Evolutionary conservation across 1,140 invertebrate genomes (phyloP), one percentile per base, ranked within the genome.

Genomic region (Globodera ellingtonae): DNA sequence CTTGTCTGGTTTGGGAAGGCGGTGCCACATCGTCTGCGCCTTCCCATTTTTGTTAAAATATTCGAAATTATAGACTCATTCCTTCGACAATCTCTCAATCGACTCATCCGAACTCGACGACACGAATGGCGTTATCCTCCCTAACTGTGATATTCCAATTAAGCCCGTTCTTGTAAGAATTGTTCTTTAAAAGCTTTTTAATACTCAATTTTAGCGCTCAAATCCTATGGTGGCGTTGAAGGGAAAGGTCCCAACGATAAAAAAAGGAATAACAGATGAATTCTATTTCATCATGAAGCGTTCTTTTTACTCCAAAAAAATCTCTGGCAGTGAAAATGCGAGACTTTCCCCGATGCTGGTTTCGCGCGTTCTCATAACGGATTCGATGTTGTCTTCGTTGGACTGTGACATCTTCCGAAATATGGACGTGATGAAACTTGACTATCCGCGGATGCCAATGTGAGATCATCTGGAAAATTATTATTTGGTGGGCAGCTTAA

Each of bases 371-470:
- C 52, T 75, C 7, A 62, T 72, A 24, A 52, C 66, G 9, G 71
- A 79, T 52, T 72, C 67, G 52, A 79, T 72, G 62, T 46, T 56
- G 78, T 52, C 59, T 21, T 59, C 67, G 24, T 24, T 79, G n/a
- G 35, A 79, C 44, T 13, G 15, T 9, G 62, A 70, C 35, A 7
- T 56, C n/a, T 79, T 79, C 52, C 59, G 62, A 50, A 79, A 79
- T 52, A 66, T 66, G 67, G 50, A 15, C 8, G 24, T 70, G 21
- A 50, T 75, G 35, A 35, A 35, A 6, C 21, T 52, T 52, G 13
- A 48, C 21, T 70, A 79, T 15, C 78, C 66, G 3, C 78, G 78
- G 15, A 72, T 56, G 67, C 78, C 78, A 73, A 62, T 50, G 75
- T 70, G 46, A 44, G 15, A 18, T 18, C 18, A 44, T 65, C 24